These are phyloP conservation scores for Drosophila siamana DNA, from an alignment of 2,888 invertebrate genomes.

Conservation along the genomic window DNA sequence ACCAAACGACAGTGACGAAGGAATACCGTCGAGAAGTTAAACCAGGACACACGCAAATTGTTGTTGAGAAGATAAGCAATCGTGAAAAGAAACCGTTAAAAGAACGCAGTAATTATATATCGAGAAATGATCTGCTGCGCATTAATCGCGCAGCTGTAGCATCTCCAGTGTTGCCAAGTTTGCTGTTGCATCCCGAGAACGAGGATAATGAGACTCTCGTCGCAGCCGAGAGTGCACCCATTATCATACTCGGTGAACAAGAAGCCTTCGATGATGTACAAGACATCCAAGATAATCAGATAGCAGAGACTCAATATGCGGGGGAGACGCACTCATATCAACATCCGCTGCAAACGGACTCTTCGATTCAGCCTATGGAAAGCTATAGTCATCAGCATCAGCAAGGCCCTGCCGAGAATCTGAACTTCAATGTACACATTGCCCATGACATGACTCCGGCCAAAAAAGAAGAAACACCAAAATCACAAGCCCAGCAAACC, in stretches of 20 bases:
- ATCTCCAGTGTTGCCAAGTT: slow-evolving; percentile 76
- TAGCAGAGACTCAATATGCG: slow-evolving; percentile 84
- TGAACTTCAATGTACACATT: slow-evolving; percentile 82
- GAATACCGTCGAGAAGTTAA: slow-evolving; percentile 75
- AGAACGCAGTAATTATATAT: slow-evolving; percentile 86
- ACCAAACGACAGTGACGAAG: slow-evolving; percentile 73
- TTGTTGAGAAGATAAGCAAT: slow-evolving; percentile 73
- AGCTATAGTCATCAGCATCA: slow-evolving; percentile 61
- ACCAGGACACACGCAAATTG: slow-evolving; percentile 81
- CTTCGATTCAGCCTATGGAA: slow-evolving; percentile 20
- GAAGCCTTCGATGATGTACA: slow-evolving; percentile 81
- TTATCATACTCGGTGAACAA: slow-evolving; percentile 86
- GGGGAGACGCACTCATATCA: slow-evolving; percentile 64
- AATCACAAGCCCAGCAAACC: slow-evolving; percentile 54
- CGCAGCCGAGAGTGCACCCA: slow-evolving; percentile 84
- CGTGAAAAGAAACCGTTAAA: slow-evolving; percentile 85
- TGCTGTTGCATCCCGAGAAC: slow-evolving; percentile 63
- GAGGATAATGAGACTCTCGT: slow-evolving; percentile 69
- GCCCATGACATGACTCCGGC: slow-evolving; percentile 61
- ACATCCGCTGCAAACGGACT: slow-evolving; percentile 8
- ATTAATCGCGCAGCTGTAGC: slow-evolving; percentile 87
- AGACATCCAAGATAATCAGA: slow-evolving; percentile 85
- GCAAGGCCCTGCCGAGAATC: slow-evolving; percentile 63
- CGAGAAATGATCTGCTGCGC: slow-evolving; percentile 88
- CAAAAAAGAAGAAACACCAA: slow-evolving; percentile 32